Base-by-base conservation (phyloP, 2,113 vertebrate genomes). In the Anseranas semipalmata region DNA sequence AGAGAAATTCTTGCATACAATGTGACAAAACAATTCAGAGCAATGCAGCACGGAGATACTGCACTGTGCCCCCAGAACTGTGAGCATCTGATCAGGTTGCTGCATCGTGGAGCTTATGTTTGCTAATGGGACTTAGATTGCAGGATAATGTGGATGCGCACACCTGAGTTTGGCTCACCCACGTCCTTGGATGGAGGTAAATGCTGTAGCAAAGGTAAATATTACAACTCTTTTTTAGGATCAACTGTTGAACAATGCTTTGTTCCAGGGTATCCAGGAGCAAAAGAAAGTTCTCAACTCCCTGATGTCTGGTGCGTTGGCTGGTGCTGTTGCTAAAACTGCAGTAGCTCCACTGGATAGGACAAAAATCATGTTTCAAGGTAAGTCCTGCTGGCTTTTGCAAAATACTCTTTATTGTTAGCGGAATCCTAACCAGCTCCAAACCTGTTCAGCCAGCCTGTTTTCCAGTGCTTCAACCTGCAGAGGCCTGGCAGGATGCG, bases 281-380 rank as follows among this genome's bases (percentile, higher is more conserved):
- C 98, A 97, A 9, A 98, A 95, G 50, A 97, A 98, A 2, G 97
- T 99, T 14, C 73, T 99, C 93, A 99, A 98, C 96, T 99, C 99
- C 3, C 98, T 99, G 82, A 92, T 99, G 90, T 99, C 99, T 0
- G 99, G 99, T 19, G 99, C 99, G 7, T 90, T 99, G 84, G 99
- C 99, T 3, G 99, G 99, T 6, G 99, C 99, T 25, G 98, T 99
- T 62, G 99, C 99, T 92, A 99, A 99, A 97, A 99, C 99, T 3
- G 98, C 98, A 1, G 99, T 99, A 32, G 99, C 99, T 52, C 99
- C 99, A 1, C 94, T 99, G 98, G 99, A 99, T 93, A 98, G 99
- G 97, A 99, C 99, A 87, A 99, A 99, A 98, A 99, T 99, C 97
- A 99, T 99, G 97, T 99, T 99, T 95, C 99, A 99, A 99, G 99